Conservation (phyloP, 2,888 invertebrate species). For the Xestia xanthographa region DNA sequence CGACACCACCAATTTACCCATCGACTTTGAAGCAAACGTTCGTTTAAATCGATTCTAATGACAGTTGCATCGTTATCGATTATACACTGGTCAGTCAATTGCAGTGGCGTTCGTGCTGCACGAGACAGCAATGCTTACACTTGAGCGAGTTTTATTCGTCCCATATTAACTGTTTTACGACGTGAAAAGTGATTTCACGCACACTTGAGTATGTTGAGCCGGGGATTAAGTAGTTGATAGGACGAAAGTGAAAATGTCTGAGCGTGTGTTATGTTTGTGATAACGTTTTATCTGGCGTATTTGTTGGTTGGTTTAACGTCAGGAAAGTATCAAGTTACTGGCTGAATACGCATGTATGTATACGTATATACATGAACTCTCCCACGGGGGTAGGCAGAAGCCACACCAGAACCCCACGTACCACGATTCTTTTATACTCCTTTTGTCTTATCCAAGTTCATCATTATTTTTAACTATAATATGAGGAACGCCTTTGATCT, state of each 20-base stretch:
- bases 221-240: constrained; percentile 28
- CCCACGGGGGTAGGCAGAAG: too few species aligned
- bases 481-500: too few species aligned
- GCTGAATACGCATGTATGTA: background rate
- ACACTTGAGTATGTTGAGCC: constrained; percentile 19
- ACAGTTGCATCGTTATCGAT: constrained; percentile 60
- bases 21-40: constrained; percentile 19
- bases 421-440: too few species aligned
- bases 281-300: constrained; percentile 1
- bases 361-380: too few species aligned
- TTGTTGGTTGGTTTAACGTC: background rate
- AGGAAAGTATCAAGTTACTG: background rate
- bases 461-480: background rate
- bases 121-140: constrained; percentile 52
- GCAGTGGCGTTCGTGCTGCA: constrained; percentile 59
- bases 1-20: constrained; percentile 24
- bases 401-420: too few species aligned
- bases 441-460: too few species aligned
- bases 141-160: constrained; percentile 51
- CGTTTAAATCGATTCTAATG: constrained; percentile 50
- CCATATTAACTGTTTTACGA: constrained; percentile 50
- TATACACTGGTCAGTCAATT: constrained; percentile 57
- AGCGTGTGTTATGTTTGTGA: constrained; percentile 5
- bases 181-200: constrained; percentile 59
- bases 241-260: constrained; percentile 53